Evolutionary conservation across 2,888 invertebrate species (phyloP), one percentile per base, ranked within the genome.

Genomic region (Pediacus dermestoides): DNA sequence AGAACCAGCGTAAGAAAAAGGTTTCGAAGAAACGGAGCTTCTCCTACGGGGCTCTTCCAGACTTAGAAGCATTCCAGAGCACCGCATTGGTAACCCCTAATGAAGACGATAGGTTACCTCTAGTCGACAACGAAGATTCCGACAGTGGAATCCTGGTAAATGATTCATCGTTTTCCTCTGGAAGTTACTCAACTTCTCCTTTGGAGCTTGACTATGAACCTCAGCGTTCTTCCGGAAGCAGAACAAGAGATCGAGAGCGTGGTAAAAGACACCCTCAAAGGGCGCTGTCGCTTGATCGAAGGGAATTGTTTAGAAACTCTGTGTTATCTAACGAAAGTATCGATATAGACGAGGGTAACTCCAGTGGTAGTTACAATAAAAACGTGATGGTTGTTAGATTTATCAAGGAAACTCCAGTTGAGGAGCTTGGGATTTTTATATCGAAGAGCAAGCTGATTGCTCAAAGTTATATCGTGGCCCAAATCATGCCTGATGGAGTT

Each of bases 141-240:
- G 85, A 85, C 64, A 84, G 84, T 15, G 85, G 85, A 22, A 85
- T 85, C 53, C 72, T 84, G 60, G 81, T 84, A 54, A 84, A 81
- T 58, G 82, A 82, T 60, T 83, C 83, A 1, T 79, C 81, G 4
- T 80, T 78, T 32, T 81, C 81, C 38, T 49, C 64, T 68, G 15
- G 28, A 2, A 33, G 21, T 9, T 37, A 42, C 10, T 27, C 37
- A 12, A 15, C 35, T 2, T 31, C 35, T 15, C 18, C 39, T 4
- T 41, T 18, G 12, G 33, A 33, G 11, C 18, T 33, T 11, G 11
- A 12, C 8, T 11, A 16, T 2, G 33, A 16, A 4, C 12, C 10
- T 33, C 22, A 16, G 4, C 18, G 18, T 12, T 12, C 18, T 22
- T 34, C 16, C 8, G 32, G 15, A 11, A 21, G 15, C 10, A 12